Conservation (phyloP, 2,113 vertebrate genomes). For the Syngnathus floridae region DNA sequence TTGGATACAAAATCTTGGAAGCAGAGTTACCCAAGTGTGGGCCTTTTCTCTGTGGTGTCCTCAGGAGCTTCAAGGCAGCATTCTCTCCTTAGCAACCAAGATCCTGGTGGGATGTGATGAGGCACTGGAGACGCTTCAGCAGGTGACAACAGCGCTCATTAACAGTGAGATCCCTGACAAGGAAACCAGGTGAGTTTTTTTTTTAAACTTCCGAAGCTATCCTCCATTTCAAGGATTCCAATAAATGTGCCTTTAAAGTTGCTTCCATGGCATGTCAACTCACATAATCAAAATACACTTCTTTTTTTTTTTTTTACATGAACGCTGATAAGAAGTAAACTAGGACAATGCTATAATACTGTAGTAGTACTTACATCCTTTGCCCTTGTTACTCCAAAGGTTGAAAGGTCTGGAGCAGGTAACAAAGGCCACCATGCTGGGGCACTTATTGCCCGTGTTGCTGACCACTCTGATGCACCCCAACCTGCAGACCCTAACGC, state of each 20-base stretch:
- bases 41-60: conserved; percentile 44
- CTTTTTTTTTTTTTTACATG: not conserved
- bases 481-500: conserved; percentile 88
- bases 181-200: conserved; percentile 80
- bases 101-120: conserved; percentile 95
- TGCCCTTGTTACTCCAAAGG: conserved; percentile 56
- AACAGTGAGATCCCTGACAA: conserved; percentile 86
- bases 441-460: conserved; percentile 89
- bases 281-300: not conserved
- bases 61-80: conserved; percentile 92
- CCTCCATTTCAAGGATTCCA: not conserved
- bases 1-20: conserved; percentile 25
- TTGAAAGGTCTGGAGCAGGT: conserved; percentile 95
- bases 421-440: conserved; percentile 95
- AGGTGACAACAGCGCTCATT: conserved; percentile 91
- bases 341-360: not conserved
- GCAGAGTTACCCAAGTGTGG: conserved; percentile 62
- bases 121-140: conserved; percentile 93
- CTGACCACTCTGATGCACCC: conserved; percentile 97
- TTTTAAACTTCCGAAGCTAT: not conserved
- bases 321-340: not conserved
- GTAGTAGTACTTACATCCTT: not conserved
- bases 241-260: not conserved
- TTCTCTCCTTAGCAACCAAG: conserved; percentile 89
- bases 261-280: not conserved